Evolutionary conservation across 1,140 invertebrate species (phyloP).

Genomic region (Drusus annulatus): DNA sequence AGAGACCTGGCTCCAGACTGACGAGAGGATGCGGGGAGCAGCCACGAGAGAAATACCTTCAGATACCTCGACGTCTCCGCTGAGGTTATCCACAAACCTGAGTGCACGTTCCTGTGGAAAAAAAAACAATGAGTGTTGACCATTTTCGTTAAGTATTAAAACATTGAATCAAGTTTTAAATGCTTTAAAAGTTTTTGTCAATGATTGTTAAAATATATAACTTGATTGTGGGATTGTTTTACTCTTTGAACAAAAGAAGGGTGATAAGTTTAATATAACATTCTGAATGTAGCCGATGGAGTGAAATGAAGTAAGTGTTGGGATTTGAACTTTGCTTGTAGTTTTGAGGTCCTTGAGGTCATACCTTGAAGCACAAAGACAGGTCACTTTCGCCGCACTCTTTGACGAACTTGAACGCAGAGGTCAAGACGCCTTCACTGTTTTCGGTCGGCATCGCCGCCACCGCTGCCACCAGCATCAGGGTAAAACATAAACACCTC

Average conservation of each 20-base stretch:
- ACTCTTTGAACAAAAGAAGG: no score
- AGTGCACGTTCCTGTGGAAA: conserved; percentile 75
- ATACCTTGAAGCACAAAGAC: conserved; percentile 81
- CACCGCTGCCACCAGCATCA: conserved; percentile 70
- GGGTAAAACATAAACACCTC: conserved; percentile 71
- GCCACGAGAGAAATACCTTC: conserved; percentile 82
- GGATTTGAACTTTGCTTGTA: not conserved
- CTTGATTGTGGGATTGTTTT: no score
- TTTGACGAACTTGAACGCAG: conserved; percentile 78
- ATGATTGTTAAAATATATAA: no score
- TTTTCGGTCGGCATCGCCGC: conserved; percentile 71
- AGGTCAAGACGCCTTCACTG: conserved; percentile 67
- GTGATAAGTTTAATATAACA: no score
- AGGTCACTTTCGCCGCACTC: conserved; percentile 80
- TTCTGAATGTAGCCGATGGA: not conserved
- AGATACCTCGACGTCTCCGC: conserved; percentile 71
- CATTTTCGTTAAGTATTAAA: no score
- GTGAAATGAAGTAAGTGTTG: not conserved
- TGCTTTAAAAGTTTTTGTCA: no score
- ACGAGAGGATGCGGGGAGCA: conserved; percentile 72
- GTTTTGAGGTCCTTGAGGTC: not conserved
- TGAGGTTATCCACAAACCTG: conserved; percentile 77
- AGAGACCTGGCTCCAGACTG: conserved; percentile 68
- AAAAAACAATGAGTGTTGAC: not conserved
- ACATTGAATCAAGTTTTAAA: no score